Base-by-base conservation (phyloP, 2,888 invertebrate genomes). In the Ptychoptera contaminata region DNA sequence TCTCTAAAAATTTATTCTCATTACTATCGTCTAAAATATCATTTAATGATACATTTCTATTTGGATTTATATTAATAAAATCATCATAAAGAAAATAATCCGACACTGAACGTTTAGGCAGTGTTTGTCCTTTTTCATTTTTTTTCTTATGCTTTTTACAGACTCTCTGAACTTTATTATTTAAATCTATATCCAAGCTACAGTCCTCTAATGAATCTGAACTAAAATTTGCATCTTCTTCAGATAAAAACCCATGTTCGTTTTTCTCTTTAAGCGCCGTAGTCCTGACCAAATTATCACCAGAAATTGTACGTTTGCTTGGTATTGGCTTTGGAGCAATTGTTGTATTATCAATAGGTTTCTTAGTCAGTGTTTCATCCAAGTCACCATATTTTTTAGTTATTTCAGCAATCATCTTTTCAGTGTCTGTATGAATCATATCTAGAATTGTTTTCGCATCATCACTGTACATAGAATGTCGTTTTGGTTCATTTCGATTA, bases 151-250 rank as follows among this genome's bases (percentile, higher is more conserved):
- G 51, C 68, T 69, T 53, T 73, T 74, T 42, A 16, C 42, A 42
- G 6, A 42, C 42, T 4, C 9, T 42, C 16, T 35, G 34, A n/a
- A 16, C 16, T 35, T 42, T 42, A 1, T 34, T 23, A 14, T 48
- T 69, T 11, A 64, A 66, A 40, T 72, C 72, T 53, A 71, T 68
- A 50, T 71, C 72, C 0, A 76, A 60, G 56, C 76, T 74, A 54
- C 74, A 77, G 49, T 80, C 82, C 63, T 85, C 84, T 43, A 85
- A 62, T 1, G 83, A 83, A 63, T 85, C 85, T 0, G 83, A 83
- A 42, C 83, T 83, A 53, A 83, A 82, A 54, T 79, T 81, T 0
- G 76, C 79, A 38, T 79, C 79, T 0, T 78, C 79, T 46, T 69
- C 63, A 1, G 57, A 53, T 39, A 58, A 49, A 2, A 49, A 50